Evolutionary conservation across 2,888 invertebrate species (phyloP).

Genomic region (Philereme transversata): DNA sequence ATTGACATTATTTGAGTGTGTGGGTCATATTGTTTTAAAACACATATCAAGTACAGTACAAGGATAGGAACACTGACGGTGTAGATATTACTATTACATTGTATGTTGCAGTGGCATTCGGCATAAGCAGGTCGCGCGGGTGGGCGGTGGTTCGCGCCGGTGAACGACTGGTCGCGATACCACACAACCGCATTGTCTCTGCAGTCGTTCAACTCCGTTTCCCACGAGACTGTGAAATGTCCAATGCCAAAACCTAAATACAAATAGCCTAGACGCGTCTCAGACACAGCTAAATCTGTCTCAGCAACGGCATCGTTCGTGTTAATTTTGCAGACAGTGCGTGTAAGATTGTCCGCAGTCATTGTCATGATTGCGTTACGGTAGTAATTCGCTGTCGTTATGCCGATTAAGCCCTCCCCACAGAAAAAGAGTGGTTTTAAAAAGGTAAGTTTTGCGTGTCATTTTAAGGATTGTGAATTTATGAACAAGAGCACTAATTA

Average conservation of each 20-base stretch:
- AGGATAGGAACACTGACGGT: neutral
- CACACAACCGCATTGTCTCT: slow-evolving; percentile 77
- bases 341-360: slow-evolving; percentile 49
- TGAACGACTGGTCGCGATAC: slow-evolving; percentile 69
- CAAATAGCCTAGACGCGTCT: slow-evolving; percentile 81
- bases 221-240: slow-evolving; percentile 79
- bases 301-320: slow-evolving; percentile 59
- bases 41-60: neutral
- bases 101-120: slow-evolving; percentile 43
- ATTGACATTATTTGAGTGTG: too few relatives aligned
- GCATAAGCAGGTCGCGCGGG: slow-evolving; percentile 50
- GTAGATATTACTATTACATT: slow-evolving; percentile 37
- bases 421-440: slow-evolving; percentile 25
- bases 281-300: slow-evolving; percentile 80
- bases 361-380: slow-evolving; percentile 53
- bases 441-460: neutral
- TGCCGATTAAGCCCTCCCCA: slow-evolving; percentile 42
- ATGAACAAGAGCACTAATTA: neutral
- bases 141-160: slow-evolving; percentile 60
- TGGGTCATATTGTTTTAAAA: too few relatives aligned
- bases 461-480: neutral
- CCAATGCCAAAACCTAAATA: slow-evolving; percentile 80
- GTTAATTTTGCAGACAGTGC: slow-evolving; percentile 59
- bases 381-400: slow-evolving; percentile 44
- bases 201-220: slow-evolving; percentile 83